Evolutionary conservation across 2,888 invertebrate species (phyloP).

Genomic region (Metalampra italica): DNA sequence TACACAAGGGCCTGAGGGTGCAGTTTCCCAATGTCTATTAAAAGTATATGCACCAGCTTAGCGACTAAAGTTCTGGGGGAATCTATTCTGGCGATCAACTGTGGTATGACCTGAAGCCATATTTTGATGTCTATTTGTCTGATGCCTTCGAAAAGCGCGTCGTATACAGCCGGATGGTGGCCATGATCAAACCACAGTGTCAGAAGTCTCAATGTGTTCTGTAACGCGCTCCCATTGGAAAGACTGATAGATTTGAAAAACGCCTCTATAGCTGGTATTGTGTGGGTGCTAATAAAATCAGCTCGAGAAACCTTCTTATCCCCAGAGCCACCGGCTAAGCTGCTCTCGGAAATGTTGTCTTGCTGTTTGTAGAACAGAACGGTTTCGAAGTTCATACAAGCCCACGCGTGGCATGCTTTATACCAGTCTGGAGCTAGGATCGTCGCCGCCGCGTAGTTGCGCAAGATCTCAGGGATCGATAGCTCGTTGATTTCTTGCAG

Average conservation of each 20-base stretch:
- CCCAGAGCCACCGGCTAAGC: conserved; percentile 60
- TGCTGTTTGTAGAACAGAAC: conserved; percentile 82
- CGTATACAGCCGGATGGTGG: conserved; percentile 94
- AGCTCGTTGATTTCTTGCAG: conserved; percentile 89
- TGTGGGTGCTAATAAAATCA: conserved; percentile 77
- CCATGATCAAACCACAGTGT: conserved; percentile 99
- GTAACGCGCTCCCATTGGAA: conserved; percentile 93
- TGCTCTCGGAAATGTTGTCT: conserved; percentile 65
- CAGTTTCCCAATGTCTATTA: conserved; percentile 97
- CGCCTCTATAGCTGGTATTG: conserved; percentile 95
- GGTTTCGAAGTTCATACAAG: conserved; percentile 98
- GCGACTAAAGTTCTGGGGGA: conserved; percentile 93
- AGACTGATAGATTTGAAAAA: conserved; percentile 97
- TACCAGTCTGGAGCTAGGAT: conserved; percentile 94
- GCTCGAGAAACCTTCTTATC: conserved; percentile 65
- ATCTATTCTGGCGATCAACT: conserved; percentile 98
- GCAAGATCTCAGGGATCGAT: conserved; percentile 85
- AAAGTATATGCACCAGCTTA: conserved; percentile 92
- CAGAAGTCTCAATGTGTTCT: conserved; percentile 95
- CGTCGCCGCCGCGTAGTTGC: conserved; percentile 89
- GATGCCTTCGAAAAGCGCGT: conserved; percentile 94
- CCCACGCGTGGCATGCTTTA: conserved; percentile 99
- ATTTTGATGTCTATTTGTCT: conserved; percentile 97
- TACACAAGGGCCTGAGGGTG: conserved; percentile 99
- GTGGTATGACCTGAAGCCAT: conserved; percentile 99